Evolutionary conservation across 2,888 invertebrate species (phyloP).

Genomic region (Agrochola lota): DNA sequence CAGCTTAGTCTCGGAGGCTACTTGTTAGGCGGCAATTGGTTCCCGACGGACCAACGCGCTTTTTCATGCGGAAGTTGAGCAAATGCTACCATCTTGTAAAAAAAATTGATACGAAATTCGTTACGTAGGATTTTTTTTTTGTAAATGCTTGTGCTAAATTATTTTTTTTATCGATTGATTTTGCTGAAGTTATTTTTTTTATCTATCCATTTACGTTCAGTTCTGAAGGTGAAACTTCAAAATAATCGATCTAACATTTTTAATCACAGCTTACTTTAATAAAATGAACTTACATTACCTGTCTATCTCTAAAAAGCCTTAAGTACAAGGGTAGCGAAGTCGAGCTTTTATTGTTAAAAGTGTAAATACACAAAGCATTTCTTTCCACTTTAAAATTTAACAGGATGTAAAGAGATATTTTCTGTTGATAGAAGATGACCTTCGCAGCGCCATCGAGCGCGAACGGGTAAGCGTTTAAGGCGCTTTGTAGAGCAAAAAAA

Average conservation of each 20-base stretch:
- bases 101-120: slow-evolving; percentile 7
- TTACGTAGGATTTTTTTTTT: too few species aligned
- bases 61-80: slow-evolving; percentile 55
- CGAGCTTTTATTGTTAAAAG: too few species aligned
- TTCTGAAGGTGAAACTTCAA: background rate
- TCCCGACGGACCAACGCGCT: slow-evolving; percentile 45
- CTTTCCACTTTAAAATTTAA: slow-evolving; percentile 13
- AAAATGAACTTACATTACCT: background rate
- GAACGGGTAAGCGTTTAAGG: slow-evolving; percentile 28
- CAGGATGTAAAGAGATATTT: slow-evolving; percentile 29
- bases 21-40: slow-evolving; percentile 68
- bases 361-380: background rate
- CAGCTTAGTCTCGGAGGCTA: slow-evolving; percentile 59
- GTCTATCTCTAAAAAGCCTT: background rate
- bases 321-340: background rate
- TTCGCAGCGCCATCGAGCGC: slow-evolving; percentile 19
- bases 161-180: background rate
- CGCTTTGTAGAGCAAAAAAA: slow-evolving; percentile 34
- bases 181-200: too few species aligned
- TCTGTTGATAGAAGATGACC: slow-evolving; percentile 34
- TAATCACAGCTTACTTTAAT: too few species aligned
- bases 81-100: slow-evolving; percentile 30
- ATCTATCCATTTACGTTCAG: background rate
- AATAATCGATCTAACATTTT: too few species aligned
- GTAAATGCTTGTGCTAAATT: too few species aligned